Percentiles rank a stretch among this genome's conserved stretches.
phyloP scores from a whole-genome alignment of 2,113 vertebrate genomes.

The Probosciger aterrimus region DNA sequence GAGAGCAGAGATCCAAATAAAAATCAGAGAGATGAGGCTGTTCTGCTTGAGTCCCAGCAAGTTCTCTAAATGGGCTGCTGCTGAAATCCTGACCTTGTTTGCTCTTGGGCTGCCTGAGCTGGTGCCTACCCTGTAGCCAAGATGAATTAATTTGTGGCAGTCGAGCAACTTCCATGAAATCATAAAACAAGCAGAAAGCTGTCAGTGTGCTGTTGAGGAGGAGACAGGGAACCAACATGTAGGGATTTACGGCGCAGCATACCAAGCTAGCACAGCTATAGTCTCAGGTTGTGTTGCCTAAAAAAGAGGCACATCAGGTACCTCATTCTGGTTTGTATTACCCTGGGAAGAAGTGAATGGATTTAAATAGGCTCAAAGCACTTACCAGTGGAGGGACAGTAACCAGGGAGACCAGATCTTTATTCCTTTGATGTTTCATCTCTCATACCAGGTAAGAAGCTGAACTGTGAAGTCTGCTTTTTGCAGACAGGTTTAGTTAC shows the following conservation, averaged over 20 bases:
- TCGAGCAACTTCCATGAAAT: not conserved
- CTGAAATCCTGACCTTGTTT: constrained; percentile 52
- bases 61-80: not conserved
- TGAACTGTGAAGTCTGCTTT: not conserved
- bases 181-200: constrained; percentile 30
- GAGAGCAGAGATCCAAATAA: not conserved
- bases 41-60: constrained; percentile 12
- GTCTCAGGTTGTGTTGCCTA: not conserved
- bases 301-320: not conserved
- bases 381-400: not conserved
- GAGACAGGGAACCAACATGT: not conserved
- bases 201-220: not conserved
- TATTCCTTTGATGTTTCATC: not conserved
- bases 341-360: not conserved
- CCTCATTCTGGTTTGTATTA: not conserved
- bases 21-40: not conserved
- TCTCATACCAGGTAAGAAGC: not conserved
- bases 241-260: not conserved
- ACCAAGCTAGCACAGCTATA: not conserved
- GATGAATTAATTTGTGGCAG: constrained; percentile 37
- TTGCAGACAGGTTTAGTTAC: not conserved
- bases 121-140: constrained; percentile 11
- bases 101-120: constrained; percentile 9
- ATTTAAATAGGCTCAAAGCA: not conserved
- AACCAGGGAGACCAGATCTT: not conserved